phyloP scores from a whole-genome alignment of 2,888 invertebrate genomes.

The Amiota mariae region DNA sequence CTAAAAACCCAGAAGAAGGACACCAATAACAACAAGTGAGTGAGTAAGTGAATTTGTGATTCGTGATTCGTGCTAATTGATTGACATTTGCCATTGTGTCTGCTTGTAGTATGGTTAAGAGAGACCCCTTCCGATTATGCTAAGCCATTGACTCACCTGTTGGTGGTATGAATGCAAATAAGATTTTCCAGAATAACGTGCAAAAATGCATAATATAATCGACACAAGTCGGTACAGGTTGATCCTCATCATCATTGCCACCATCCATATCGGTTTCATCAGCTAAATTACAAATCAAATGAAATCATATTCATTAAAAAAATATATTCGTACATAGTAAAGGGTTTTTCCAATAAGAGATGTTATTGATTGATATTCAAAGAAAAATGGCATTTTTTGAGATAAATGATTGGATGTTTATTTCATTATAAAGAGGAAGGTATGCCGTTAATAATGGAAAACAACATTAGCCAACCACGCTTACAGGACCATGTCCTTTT shows the following conservation, averaged over 20 bases:
- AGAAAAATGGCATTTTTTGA: too few species aligned
- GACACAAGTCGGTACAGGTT: slow-evolving; percentile 85
- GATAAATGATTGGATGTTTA: too few species aligned
- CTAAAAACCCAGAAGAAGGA: too few species aligned
- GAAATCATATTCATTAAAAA: too few species aligned
- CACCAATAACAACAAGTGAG: background rate
- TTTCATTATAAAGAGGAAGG: too few species aligned
- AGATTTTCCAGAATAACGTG: slow-evolving; percentile 97
- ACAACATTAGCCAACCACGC: too few species aligned
- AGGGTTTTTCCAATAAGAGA: too few species aligned
- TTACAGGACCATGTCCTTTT: too few species aligned
- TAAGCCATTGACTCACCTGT: slow-evolving; percentile 79
- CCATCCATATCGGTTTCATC: slow-evolving; percentile 77
- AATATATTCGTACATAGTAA: too few species aligned
- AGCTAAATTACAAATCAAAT: slow-evolving; percentile 35
- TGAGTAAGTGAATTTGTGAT: background rate
- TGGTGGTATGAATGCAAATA: slow-evolving; percentile 98
- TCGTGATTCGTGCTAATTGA: slow-evolving; percentile 5
- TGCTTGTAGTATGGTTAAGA: too few species aligned
- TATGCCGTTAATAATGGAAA: too few species aligned
- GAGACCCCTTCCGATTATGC: background rate
- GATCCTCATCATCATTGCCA: slow-evolving; percentile 75
- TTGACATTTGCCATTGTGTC: background rate
- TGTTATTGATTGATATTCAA: too few species aligned
- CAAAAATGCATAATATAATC: slow-evolving; percentile 97